phyloP scores from a whole-genome alignment of 2,888 invertebrate species.

The Oscheius sp. region DNA sequence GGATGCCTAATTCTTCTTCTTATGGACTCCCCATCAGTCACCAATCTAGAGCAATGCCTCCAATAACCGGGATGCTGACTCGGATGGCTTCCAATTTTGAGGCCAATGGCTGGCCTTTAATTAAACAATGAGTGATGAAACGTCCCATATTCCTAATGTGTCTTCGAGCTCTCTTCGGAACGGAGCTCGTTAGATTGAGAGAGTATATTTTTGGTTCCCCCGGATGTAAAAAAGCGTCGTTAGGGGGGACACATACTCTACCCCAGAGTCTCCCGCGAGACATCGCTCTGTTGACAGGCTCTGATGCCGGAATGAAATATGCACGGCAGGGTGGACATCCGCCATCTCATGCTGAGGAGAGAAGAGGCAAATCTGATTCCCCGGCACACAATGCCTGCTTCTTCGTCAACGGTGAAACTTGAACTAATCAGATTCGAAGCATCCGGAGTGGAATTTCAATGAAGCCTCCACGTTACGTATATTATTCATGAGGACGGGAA shows the following conservation, averaged over 20 bases:
- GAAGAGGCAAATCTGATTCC: slow-evolving; percentile 12
- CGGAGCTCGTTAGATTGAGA: neutral
- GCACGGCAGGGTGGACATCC: slow-evolving; percentile 6
- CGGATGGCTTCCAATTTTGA: slow-evolving; percentile 25
- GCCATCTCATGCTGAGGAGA: no score
- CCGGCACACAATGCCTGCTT: slow-evolving; percentile 3
- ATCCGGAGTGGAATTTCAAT: slow-evolving; percentile 18
- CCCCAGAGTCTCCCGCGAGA: slow-evolving; percentile 17
- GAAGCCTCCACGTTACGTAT: neutral
- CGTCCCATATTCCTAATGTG: slow-evolving; percentile 15
- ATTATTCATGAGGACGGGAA: neutral
- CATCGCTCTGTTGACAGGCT: slow-evolving; percentile 21
- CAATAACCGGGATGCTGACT: slow-evolving; percentile 16
- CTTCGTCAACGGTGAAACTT: slow-evolving; percentile 20
- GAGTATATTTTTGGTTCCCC: neutral
- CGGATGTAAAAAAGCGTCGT: slow-evolving; percentile 16
- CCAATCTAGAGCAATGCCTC: slow-evolving; percentile 1
- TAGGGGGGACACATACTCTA: slow-evolving; percentile 14
- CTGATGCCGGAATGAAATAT: slow-evolving; percentile 26
- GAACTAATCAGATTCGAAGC: slow-evolving; percentile 22
- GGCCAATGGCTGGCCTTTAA: slow-evolving; percentile 7
- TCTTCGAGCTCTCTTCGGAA: neutral
- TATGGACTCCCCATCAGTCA: no score
- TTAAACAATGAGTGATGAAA: slow-evolving; percentile 29
- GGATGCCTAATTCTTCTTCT: no score